phyloP scores from a whole-genome alignment of 2,888 invertebrate genomes.

The Sinodicranocentrus sp. region DNA sequence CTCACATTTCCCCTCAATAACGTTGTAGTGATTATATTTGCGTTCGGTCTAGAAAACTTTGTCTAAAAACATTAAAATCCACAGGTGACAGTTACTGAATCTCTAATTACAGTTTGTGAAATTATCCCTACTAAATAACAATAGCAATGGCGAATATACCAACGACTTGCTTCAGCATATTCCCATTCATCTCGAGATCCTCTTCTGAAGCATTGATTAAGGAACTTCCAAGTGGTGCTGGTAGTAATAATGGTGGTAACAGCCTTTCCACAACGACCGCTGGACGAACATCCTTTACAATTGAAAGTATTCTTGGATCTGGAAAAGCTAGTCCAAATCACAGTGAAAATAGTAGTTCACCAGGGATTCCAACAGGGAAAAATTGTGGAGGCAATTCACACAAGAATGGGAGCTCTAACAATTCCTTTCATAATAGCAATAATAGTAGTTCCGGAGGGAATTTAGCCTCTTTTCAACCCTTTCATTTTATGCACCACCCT shows the following conservation, averaged over 20 bases:
- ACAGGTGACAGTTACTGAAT: too few species aligned
- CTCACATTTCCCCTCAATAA: conserved; percentile 2
- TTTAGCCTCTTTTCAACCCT: conserved; percentile 69
- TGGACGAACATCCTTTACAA: conserved; percentile 74
- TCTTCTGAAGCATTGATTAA: conserved; percentile 50
- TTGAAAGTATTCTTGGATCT: conserved; percentile 74
- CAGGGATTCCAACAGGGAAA: conserved; percentile 37
- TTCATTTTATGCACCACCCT: conserved; percentile 76
- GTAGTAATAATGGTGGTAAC: conserved; percentile 31
- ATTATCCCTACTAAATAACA: too few species aligned
- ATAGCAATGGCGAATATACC: conserved; percentile 70
- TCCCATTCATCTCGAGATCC: conserved; percentile 63
- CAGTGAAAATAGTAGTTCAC: conserved; percentile 60
- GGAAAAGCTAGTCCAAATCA: conserved; percentile 49
- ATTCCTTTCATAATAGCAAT: conserved; percentile 35
- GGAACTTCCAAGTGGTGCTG: conserved; percentile 51
- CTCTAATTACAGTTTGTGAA: too few species aligned
- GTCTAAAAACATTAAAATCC: too few species aligned
- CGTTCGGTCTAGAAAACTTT: too few species aligned
- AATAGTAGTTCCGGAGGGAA: conserved; percentile 45
- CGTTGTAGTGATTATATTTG: too few species aligned
- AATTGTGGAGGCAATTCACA: conserved; percentile 40
- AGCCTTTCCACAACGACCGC: neutral
- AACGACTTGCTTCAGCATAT: conserved; percentile 68
- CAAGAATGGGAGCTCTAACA: conserved; percentile 42